Base-by-base conservation (phyloP, 2,797 vertebrate species). In the Trachurus trachurus region DNA sequence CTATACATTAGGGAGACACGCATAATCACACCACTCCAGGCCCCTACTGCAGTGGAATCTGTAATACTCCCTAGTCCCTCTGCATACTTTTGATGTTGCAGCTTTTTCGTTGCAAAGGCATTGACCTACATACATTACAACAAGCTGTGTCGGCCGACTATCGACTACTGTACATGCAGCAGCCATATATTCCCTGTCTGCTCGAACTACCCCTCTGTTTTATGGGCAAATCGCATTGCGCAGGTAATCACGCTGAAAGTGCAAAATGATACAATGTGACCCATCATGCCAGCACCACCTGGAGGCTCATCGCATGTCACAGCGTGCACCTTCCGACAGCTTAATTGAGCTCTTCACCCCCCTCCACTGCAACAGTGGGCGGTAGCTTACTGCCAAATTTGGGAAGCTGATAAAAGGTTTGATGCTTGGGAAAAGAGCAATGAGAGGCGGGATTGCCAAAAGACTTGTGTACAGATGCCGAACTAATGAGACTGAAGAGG, bases 41-140 rank as follows among this genome's bases (percentile, higher is more conserved):
- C 82, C 76, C 66, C 45, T 62, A 17, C 88, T 91, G 92, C 88
- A 86, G 88, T 76, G 63, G 78, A 90, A 85, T 89, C 77, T 76
- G 66, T 71, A 85, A 87, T 71, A 61, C 71, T 80, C 81, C 37
- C 57, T 19, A 52, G 80, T 90, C 87, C 87, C 87, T 87, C 66
- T 56, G 76, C 76, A 86, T 88, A 90, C 87, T 85, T 92, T 91
- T 92, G 84, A 90, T 89, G 88, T 85, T 89, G 83, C 85, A 86
- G 90, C 80, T 81, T 89, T 86, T 89, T 77, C 59, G 1, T 85
- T 84, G 84, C 83, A 78, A 88, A 89, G 83, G 88, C 87, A 86
- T 66, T 94, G 92, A 94, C 93, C 92, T 94, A 94, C 88, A 94
- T 94, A 90, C 76, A 70, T 74, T 75, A 76, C 74, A 88, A 84